Evolutionary conservation across 2,113 vertebrate genomes (phyloP), one percentile per base, ranked within the genome.

Genomic region (Python bivittatus): DNA sequence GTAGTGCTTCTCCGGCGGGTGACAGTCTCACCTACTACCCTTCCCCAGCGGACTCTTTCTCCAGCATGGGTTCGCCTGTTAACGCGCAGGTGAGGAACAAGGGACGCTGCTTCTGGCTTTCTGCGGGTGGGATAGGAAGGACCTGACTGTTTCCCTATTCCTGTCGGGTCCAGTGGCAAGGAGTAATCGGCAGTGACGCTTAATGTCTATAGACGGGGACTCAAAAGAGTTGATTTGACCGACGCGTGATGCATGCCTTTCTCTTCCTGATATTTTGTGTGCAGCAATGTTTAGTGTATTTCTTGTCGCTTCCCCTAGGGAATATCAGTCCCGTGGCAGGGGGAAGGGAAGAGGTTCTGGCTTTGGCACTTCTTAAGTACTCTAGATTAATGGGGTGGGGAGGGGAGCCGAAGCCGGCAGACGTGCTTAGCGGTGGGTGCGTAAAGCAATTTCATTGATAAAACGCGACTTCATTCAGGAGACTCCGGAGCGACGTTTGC

Each of bases 381-480:
- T 9, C 17, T 79, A 20, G 44, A 52, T 13, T 38, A 53, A 20
- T 54, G 86, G 91, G 91, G 22, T 1, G 79, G 29, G 89, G 20
- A 13, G 86, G 88, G 87, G 92, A 60, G 58, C 29, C 88, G 91
- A 86, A 89, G 53, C 20, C 25, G 25, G 92, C 57, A 92, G 85
- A 92, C 85, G 92, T 68, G 92, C 89, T 94, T 42, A 42, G 95
- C 94, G 94, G 97, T 97, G 96, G 98, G 98, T 98, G 98, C 98
- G 98, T 98, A 98, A 98, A 98, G 98, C 97, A 95, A 98, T 95
- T 98, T 99, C 98, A 99, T 99, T 99, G 99, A 99, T 98, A 98
- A 98, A 98, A 99, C 96, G 97, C 95, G 98, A 98, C 98, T 98
- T 98, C 99, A 99, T 99, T 99, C 98, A 99, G 99, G 99, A 99